Conservation (phyloP, 2,797 vertebrate genomes). For the Ptychobarbus kaznakovi region DNA sequence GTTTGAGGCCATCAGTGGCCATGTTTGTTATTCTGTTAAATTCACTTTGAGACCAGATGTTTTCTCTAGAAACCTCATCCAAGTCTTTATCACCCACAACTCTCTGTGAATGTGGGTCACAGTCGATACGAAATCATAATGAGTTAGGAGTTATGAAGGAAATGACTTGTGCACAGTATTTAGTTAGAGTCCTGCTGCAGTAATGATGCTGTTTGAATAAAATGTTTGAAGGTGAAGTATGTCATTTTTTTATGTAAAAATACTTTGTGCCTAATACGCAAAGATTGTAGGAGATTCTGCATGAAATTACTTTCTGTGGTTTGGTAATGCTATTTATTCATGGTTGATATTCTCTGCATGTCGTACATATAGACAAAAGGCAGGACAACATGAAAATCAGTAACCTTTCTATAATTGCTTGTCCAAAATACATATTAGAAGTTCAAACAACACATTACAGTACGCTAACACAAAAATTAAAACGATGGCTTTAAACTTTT, state of each 20-base stretch:
- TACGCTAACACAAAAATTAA: neutral
- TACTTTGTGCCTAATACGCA: neutral
- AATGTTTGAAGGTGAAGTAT: neutral
- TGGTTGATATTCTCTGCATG: neutral
- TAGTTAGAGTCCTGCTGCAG: neutral
- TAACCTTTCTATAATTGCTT: neutral
- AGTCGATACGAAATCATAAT: neutral
- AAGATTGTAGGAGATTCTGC: slow-evolving; percentile 1
- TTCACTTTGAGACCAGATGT: slow-evolving; percentile 27
- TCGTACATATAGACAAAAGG: neutral
- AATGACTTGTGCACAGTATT: neutral
- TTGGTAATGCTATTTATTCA: neutral
- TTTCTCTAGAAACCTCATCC: slow-evolving; percentile 5
- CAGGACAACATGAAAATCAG: neutral
- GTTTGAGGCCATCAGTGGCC: neutral
- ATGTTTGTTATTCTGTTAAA: slow-evolving; percentile 10
- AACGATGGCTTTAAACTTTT: neutral
- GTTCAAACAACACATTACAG: neutral
- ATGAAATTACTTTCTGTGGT: neutral
- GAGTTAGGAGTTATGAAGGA: slow-evolving; percentile 1
- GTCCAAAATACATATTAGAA: neutral
- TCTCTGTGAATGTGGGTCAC: slow-evolving; percentile 12
- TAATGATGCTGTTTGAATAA: neutral
- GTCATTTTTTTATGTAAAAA: neutral
- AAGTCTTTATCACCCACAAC: neutral